Evolutionary conservation across 1,140 invertebrate genomes (phyloP).

Genomic region (Chrysoperla carnea): DNA sequence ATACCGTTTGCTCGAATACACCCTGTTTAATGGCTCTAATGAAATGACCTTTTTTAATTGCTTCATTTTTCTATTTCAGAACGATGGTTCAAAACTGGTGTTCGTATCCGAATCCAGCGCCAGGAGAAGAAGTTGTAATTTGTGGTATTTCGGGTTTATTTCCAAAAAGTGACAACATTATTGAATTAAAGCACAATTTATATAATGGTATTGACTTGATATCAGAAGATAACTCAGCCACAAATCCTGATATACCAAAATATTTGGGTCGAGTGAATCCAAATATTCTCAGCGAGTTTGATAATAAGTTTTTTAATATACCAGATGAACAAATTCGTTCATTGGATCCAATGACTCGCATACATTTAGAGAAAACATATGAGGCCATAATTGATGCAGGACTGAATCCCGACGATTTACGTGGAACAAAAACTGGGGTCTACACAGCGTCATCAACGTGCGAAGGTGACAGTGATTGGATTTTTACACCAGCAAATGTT

Average conservation of each 20-base stretch:
- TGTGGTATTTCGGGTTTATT: slow-evolving; percentile 40
- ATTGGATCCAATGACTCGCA: slow-evolving; percentile 75
- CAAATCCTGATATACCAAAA: slow-evolving; percentile 48
- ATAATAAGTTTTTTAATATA: slow-evolving; percentile 64
- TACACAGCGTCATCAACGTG: slow-evolving; percentile 53
- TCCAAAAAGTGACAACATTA: slow-evolving; percentile 38
- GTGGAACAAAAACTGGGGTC: slow-evolving; percentile 33
- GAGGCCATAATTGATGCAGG: slow-evolving; percentile 80
- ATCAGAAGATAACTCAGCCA: slow-evolving; percentile 45
- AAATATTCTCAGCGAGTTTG: slow-evolving; percentile 62
- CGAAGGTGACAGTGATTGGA: slow-evolving; percentile 66
- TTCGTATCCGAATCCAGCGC: no score
- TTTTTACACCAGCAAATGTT: slow-evolving; percentile 43
- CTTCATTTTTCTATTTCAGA: no score
- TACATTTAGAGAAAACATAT: slow-evolving; percentile 66
- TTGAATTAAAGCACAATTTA: slow-evolving; percentile 37
- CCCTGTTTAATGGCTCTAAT: no score
- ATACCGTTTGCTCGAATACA: no score
- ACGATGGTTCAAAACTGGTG: no score
- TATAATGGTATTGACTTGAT: slow-evolving; percentile 38
- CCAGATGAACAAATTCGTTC: slow-evolving; percentile 63
- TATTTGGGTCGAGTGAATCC: slow-evolving; percentile 52
- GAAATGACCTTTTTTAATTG: no score
- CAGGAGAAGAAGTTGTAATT: slow-evolving; percentile 34
- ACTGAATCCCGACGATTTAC: slow-evolving; percentile 26